These are phyloP conservation scores for Labroides dimidiatus DNA, from an alignment of 2,797 vertebrate genomes.

Conservation along the genomic window DNA sequence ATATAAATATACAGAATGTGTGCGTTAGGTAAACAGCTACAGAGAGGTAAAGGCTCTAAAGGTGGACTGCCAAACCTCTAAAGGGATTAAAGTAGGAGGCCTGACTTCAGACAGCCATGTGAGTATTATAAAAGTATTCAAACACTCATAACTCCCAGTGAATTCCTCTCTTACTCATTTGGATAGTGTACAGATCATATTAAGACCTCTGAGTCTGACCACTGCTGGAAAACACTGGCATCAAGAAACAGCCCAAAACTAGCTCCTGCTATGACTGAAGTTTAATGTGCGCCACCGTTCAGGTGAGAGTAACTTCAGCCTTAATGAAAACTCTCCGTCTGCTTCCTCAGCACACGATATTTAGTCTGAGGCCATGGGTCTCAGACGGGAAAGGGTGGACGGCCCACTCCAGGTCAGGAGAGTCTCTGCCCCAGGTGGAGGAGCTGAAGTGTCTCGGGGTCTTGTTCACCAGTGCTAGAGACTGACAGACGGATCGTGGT, in stretches of 20 bases:
- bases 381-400: no score
- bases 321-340: no score
- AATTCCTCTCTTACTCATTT: slow-evolving; percentile 59
- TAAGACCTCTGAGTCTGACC: slow-evolving; percentile 11
- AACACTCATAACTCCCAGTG: slow-evolving; percentile 45
- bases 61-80: slow-evolving; percentile 61
- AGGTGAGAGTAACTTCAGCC: no score
- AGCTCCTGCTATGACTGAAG: no score
- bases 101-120: slow-evolving; percentile 30
- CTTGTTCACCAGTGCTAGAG: no score
- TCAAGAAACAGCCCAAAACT: background rate
- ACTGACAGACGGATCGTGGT: no score
- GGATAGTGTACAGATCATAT: slow-evolving; percentile 4
- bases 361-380: no score
- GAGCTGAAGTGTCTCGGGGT: no score
- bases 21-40: slow-evolving; percentile 38
- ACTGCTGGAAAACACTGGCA: background rate
- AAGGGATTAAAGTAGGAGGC: slow-evolving; percentile 56
- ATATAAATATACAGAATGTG: slow-evolving; percentile 42
- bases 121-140: slow-evolving; percentile 32
- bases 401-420: no score
- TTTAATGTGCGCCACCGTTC: no score
- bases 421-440: no score
- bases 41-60: slow-evolving; percentile 24
- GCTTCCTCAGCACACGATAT: no score